These are phyloP conservation scores for Adelphocoris suturalis DNA, from an alignment of 2,888 invertebrate species.

Conservation along the genomic window DNA sequence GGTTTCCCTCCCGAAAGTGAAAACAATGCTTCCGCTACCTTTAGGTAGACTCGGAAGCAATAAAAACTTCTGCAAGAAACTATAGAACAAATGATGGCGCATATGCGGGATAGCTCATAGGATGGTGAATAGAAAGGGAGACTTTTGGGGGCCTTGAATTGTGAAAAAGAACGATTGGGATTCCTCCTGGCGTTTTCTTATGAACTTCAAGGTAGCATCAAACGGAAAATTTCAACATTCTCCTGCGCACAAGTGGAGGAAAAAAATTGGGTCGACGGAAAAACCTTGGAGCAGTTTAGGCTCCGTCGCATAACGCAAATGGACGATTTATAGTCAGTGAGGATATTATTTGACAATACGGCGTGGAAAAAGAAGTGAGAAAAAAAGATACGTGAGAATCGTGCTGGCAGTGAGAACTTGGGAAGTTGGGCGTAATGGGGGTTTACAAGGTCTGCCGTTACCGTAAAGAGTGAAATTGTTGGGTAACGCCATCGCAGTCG, in stretches of 20 bases:
- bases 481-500: background rate
- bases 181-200: background rate
- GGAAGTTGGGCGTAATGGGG: constrained; percentile 40
- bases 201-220: background rate
- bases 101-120: background rate
- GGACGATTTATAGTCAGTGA: constrained; percentile 39
- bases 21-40: too few species aligned
- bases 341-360: constrained; percentile 28
- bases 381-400: constrained; percentile 45
- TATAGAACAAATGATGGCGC: too few species aligned
- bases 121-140: background rate
- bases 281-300: background rate
- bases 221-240: background rate
- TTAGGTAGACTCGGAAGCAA: too few species aligned
- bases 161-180: background rate
- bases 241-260: background rate
- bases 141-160: background rate
- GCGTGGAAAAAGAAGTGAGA: background rate
- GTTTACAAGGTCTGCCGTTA: constrained; percentile 40
- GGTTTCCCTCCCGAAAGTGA: too few species aligned
- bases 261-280: background rate
- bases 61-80: too few species aligned
- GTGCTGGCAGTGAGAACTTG: constrained; percentile 35
- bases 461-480: constrained; percentile 36
- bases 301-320: constrained; percentile 17